Base-by-base conservation (phyloP, 2,888 invertebrate species). In the Brachypterus glaber region DNA sequence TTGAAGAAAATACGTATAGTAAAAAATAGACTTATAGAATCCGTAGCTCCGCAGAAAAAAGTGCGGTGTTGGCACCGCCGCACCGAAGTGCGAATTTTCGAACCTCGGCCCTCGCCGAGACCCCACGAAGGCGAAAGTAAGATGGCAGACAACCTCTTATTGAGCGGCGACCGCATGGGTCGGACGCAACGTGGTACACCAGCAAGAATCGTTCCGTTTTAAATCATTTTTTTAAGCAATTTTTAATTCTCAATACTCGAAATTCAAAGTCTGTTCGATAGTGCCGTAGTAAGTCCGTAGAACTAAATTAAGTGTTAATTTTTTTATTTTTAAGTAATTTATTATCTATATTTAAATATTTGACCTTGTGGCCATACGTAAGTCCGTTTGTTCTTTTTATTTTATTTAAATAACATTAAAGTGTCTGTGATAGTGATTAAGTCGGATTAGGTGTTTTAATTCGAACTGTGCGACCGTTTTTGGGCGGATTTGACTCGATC, bases 111-210 rank as follows among this genome's bases (percentile, higher is more conserved):
- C 26, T 3, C 2, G 17, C 12, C 51, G 52, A 52, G 43, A 37
- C 44, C 24, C 31, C 11, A 48, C 58, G 57, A 58, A 51, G 35
- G 37, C 18, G 37, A 39, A 41, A 45, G 34, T 50, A 64, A 64
- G 50, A 63, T 63, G 63, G 64, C 63, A 55, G 58, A 48, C 55
- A 35, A 47, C 51, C 55, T 59, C 57, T 55, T 57, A 61, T 58
- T 63, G 54, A 57, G 65, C 63, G 66, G 60, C 64, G 66, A 59
- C 66, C 66, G 60, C 66, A 66, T 66, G 64, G 65, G 64, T 66
- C 65, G 66, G 56, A 60, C 64, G 64, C 65, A 60, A 62, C 61
- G 63, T 63, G 58, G 56, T 60, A 43, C 12, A 9, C 43, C 41
- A 39, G 32, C 14, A 34, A 31, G 40, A 46, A 41, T 33, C 39